A percentile compares a stretch with the other conserved stretches of the same genome.
phyloP scores from a whole-genome alignment of 2,888 invertebrate genomes.

The Ypsolopha scabrella region DNA sequence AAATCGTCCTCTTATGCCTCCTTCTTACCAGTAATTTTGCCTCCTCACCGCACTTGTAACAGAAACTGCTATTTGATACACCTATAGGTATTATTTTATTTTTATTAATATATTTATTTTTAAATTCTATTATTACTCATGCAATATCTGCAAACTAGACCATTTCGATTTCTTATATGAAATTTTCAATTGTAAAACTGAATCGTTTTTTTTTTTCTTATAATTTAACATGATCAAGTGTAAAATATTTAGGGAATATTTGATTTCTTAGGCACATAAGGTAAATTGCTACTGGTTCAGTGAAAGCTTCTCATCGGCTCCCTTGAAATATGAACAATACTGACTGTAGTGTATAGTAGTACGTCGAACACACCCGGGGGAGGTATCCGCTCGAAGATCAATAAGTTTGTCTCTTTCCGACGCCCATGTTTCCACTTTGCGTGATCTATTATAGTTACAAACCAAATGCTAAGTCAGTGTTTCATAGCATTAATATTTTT shows the following conservation, averaged over 20 bases:
- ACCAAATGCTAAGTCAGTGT: conserved; percentile 66
- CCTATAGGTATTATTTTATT: too few species aligned
- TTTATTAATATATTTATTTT: conserved; percentile 27
- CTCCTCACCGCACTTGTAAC: too few species aligned
- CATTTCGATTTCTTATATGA: conserved; percentile 20
- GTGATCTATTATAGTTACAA: conserved; percentile 47
- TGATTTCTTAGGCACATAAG: conserved; percentile 62
- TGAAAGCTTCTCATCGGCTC: conserved; percentile 42
- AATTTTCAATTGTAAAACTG: conserved; percentile 23
- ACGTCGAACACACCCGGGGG: not conserved
- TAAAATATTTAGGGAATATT: conserved; percentile 60
- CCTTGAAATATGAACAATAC: not conserved
- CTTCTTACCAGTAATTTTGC: too few species aligned
- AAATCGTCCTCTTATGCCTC: too few species aligned
- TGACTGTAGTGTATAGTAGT: too few species aligned
- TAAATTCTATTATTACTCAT: conserved; percentile 23
- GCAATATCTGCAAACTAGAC: conserved; percentile 28
- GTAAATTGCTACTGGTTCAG: conserved; percentile 58
- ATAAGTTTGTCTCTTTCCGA: conserved; percentile 6
- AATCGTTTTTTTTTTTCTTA: conserved; percentile 18
- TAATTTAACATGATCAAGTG: conserved; percentile 44
- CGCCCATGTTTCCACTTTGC: conserved; percentile 37
- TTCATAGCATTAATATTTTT: conserved; percentile 68
- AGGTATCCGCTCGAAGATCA: not conserved
- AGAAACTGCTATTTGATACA: too few species aligned